A percentile compares a stretch with the other conserved stretches of the same genome.
These are phyloP conservation scores for Delia radicum DNA, from an alignment of 1,140 invertebrate species.

Conservation along the genomic window DNA sequence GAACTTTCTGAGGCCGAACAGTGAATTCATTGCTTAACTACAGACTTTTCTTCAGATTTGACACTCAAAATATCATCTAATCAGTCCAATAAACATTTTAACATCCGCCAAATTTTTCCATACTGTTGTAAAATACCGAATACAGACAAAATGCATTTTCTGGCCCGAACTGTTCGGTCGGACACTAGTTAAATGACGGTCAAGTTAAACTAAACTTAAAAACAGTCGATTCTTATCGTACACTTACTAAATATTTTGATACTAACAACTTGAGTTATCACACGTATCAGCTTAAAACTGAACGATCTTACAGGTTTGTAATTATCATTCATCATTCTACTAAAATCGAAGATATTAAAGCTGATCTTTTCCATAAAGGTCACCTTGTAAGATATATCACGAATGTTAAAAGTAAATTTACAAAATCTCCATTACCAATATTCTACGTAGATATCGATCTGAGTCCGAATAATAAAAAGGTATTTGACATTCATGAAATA, in stretches of 20 bases:
- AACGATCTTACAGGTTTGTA: constrained; percentile 32
- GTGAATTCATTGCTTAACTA: too few relatives aligned
- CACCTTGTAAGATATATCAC: constrained; percentile 32
- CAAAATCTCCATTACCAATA: constrained; percentile 42
- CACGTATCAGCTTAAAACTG: constrained; percentile 30
- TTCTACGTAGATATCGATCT: constrained; percentile 49
- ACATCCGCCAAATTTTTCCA: too few relatives aligned
- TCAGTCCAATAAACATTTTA: too few relatives aligned
- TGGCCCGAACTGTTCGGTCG: too few relatives aligned
- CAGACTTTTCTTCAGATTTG: too few relatives aligned
- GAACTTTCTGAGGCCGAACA: too few relatives aligned
- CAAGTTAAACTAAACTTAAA: constrained; percentile 27
- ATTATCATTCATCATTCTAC: constrained; percentile 36
- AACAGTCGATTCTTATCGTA: constrained; percentile 23
- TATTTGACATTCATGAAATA: constrained; percentile 48
- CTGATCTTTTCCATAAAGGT: constrained; percentile 31
- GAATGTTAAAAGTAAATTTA: constrained; percentile 34
- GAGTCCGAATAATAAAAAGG: constrained; percentile 47
- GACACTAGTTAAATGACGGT: constrained; percentile 25
- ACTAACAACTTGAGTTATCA: constrained; percentile 24
- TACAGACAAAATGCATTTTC: too few relatives aligned
- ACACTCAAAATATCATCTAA: too few relatives aligned
- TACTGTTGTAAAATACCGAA: too few relatives aligned
- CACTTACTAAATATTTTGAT: constrained; percentile 23
- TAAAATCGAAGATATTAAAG: too few relatives aligned